Conservation (phyloP, 2,797 vertebrate species). For the Columba guinea region DNA sequence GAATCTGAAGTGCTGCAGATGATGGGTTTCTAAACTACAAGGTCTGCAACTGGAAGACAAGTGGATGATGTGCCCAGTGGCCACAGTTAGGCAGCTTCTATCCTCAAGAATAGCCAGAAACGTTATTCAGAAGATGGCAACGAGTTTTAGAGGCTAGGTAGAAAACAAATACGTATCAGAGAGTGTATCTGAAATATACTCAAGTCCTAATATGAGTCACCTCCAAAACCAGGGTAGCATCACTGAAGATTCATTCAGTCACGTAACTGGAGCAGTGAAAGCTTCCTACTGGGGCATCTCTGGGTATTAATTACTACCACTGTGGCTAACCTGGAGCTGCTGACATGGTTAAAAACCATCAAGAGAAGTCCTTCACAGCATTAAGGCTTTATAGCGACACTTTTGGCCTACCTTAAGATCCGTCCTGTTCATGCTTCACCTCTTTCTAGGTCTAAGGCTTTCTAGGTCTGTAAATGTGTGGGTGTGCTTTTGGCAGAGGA, state of each 20-base stretch:
- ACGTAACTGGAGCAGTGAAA: rapidly evolving
- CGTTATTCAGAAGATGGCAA: not conserved
- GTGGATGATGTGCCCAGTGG: not conserved
- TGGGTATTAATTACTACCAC: not conserved
- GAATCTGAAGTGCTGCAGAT: not conserved
- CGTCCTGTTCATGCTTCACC: not conserved
- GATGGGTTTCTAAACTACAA: not conserved
- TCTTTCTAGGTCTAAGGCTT: slow-evolving; percentile 35
- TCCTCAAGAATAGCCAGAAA: not conserved
- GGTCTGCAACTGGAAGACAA: not conserved
- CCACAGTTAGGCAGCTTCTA: not conserved
- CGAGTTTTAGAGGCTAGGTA: not conserved
- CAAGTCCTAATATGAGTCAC: not conserved
- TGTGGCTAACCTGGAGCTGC: not conserved
- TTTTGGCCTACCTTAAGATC: not conserved
- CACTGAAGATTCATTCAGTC: not conserved
- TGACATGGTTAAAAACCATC: not conserved
- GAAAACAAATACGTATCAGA: not conserved
- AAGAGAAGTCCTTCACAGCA: not conserved
- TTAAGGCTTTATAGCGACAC: not conserved
- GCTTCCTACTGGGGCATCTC: not conserved
- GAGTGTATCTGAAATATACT: not conserved
- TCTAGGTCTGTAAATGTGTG: not conserved
- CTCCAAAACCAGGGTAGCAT: not conserved
- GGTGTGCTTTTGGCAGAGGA: not conserved